Conservation (phyloP, 92 coral and sea anemone species). For the Virgularia gustaviana region DNA sequence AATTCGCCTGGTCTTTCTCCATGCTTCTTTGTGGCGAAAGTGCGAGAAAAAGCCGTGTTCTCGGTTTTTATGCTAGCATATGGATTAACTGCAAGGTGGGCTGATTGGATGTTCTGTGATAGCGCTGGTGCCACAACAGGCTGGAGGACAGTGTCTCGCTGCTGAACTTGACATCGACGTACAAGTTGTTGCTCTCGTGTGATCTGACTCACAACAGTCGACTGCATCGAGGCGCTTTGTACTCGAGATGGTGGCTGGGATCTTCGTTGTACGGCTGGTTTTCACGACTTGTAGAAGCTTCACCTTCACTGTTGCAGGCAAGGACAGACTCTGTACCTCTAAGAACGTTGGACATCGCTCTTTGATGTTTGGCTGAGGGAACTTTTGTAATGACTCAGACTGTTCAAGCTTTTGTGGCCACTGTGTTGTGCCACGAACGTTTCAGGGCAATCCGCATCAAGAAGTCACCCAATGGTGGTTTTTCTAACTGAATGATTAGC, state of each 20-base stretch:
- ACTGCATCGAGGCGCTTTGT: no score
- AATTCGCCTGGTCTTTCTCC: no score
- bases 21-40: no score
- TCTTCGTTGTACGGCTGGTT: no score
- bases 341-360: slow-evolving; percentile 41
- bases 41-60: no score
- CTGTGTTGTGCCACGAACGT: slow-evolving; percentile 45
- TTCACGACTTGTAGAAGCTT: no score
- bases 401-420: slow-evolving; percentile 47
- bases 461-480: slow-evolving; percentile 23
- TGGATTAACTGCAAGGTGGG: background rate
- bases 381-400: slow-evolving; percentile 41
- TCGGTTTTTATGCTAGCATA: no score
- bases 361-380: slow-evolving; percentile 31
- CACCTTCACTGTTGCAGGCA: no score
- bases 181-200: background rate
- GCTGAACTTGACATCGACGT: no score
- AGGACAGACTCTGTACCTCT: no score
- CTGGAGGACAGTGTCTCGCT: background rate
- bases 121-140: background rate
- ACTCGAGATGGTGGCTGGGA: no score
- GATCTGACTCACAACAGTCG: background rate
- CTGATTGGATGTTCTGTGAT: background rate
- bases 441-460: slow-evolving; percentile 44
- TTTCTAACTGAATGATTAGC: slow-evolving; percentile 37